phyloP scores from a whole-genome alignment of 2,113 vertebrate species.

The Micronycteris hirsuta region DNA sequence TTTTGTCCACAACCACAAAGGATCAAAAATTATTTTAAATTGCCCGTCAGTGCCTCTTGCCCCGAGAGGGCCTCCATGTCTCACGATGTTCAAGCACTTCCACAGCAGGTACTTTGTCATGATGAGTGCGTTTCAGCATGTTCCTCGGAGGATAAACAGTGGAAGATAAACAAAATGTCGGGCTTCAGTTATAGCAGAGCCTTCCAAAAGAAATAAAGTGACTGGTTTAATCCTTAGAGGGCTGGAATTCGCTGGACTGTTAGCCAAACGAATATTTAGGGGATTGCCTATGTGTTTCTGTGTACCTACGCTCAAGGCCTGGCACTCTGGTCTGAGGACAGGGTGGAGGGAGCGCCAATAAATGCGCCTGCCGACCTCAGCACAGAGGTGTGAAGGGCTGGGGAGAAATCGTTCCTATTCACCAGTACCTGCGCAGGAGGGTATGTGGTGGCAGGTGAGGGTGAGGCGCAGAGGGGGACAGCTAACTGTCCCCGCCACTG shows the following conservation, averaged over 20 bases:
- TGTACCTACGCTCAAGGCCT: background rate
- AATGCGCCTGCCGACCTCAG: background rate
- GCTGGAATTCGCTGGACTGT: constrained; percentile 34
- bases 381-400: too few relatives aligned
- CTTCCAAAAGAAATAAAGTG: constrained; percentile 56
- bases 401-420: background rate
- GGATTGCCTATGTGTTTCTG: background rate
- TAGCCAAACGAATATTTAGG: constrained; percentile 28
- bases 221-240: constrained; percentile 40
- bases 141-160: constrained; percentile 54
- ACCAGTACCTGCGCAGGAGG: rapidly evolving
- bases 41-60: background rate
- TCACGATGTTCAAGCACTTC: background rate
- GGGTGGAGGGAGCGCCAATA: background rate
- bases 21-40: background rate
- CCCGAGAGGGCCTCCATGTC: background rate
- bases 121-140: background rate
- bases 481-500: background rate
- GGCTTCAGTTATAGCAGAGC: constrained; percentile 23
- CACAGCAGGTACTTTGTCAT: background rate
- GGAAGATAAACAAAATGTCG: constrained; percentile 45
- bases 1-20: background rate
- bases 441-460: background rate
- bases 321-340: background rate
- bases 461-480: too few relatives aligned